Conservation (phyloP, 2,113 vertebrate species). For the Micronycteris hirsuta region DNA sequence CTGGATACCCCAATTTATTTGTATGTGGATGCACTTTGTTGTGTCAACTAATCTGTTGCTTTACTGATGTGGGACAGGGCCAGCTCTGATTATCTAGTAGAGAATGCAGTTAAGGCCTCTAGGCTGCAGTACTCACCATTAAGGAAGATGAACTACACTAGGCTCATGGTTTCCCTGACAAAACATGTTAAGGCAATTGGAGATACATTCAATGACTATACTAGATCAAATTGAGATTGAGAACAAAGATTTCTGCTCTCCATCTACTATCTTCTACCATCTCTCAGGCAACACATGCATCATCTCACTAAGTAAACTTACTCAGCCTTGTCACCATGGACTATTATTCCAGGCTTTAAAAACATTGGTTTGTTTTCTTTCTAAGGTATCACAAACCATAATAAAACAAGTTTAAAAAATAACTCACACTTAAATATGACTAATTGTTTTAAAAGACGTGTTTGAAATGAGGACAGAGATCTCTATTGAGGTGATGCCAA, state of each 20-base stretch:
- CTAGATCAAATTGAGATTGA: neutral
- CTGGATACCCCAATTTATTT: neutral
- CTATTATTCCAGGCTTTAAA: neutral
- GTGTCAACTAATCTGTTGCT: neutral
- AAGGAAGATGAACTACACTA: neutral
- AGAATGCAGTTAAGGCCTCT: neutral
- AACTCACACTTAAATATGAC: neutral
- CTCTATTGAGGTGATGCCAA: neutral
- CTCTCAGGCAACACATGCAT: neutral
- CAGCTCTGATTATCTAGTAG: neutral
- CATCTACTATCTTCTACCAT: neutral
- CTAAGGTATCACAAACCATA: neutral
- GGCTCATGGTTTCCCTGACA: neutral
- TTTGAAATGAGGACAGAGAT: neutral
- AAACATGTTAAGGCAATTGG: neutral
- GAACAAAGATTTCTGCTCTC: neutral
- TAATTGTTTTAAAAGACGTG: neutral
- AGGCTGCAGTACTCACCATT: neutral
- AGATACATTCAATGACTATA: neutral
- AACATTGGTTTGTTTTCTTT: neutral
- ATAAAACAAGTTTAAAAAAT: neutral
- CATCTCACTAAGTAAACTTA: neutral
- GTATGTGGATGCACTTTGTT: neutral
- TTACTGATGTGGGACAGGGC: neutral
- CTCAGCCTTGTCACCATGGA: neutral